phyloP scores from a whole-genome alignment of 2,113 vertebrate species.

The Lagenorhynchus albirostris region DNA sequence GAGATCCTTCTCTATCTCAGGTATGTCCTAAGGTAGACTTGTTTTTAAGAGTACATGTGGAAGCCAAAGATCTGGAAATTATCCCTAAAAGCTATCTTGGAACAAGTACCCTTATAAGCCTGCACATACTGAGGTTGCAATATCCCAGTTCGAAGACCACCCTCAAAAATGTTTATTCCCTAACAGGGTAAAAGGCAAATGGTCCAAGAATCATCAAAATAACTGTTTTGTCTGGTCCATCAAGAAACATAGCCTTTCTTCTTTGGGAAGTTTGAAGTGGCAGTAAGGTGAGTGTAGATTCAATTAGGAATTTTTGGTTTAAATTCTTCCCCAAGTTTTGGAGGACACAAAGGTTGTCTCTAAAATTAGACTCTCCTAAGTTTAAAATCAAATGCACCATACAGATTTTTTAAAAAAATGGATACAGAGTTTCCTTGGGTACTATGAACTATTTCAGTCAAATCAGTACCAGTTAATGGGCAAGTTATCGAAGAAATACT shows the following conservation, averaged over 20 bases:
- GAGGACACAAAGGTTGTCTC: neutral
- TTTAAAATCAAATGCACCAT: neutral
- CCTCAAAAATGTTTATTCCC: neutral
- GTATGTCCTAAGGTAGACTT: neutral
- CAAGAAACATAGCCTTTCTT: neutral
- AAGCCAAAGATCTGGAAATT: neutral
- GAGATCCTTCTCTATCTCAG: neutral
- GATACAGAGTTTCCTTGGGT: neutral
- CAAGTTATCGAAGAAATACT: neutral
- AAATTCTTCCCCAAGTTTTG: neutral
- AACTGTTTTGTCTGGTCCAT: neutral
- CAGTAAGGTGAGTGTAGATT: neutral
- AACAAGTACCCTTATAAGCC: neutral
- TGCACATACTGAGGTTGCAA: neutral
- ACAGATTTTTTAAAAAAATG: neutral
- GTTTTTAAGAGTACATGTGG: neutral
- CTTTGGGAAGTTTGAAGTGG: neutral
- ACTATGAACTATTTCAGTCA: neutral
- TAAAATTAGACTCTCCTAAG: neutral
- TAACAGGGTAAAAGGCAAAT: neutral
- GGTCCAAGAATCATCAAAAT: neutral
- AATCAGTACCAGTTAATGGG: neutral
- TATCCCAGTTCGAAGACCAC: neutral
- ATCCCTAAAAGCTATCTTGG: neutral
- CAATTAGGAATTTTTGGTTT: neutral